A percentile compares a stretch with the other conserved stretches of the same genome.
These are phyloP conservation scores for Pipa parva DNA, from an alignment of 2,113 vertebrate genomes.

Conservation along the genomic window DNA sequence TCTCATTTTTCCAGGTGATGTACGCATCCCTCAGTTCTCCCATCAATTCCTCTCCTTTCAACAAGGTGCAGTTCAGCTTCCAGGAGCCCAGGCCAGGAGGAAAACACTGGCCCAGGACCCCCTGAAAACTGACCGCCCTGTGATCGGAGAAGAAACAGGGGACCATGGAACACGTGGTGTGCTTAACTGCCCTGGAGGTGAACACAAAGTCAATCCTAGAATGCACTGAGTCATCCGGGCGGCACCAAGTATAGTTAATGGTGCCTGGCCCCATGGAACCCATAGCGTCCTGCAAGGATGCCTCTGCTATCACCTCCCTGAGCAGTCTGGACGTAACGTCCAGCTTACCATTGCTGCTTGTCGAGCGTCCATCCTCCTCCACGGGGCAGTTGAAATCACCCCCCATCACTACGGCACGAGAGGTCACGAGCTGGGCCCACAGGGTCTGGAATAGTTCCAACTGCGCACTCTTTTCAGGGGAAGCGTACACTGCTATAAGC, in stretches of 20 bases:
- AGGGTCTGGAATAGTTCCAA: constrained; percentile 4
- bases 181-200: not conserved
- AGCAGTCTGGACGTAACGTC: not conserved
- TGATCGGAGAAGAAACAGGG: too few species aligned
- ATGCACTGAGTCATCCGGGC: not conserved
- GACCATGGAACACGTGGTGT: too few species aligned
- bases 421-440: not conserved
- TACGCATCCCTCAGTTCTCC: not conserved
- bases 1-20: not conserved
- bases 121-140: not conserved
- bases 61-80: not conserved
- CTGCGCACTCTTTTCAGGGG: not conserved
- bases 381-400: constrained; percentile 3
- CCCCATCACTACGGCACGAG: not conserved
- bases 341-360: not conserved
- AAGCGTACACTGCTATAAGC: not conserved
- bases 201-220: not conserved
- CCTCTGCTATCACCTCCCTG: not conserved
- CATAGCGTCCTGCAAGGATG: constrained; percentile 1
- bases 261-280: not conserved
- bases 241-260: not conserved
- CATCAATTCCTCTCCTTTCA: not conserved
- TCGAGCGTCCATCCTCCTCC: not conserved
- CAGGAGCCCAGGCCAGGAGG: not conserved
- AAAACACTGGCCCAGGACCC: not conserved